These are phyloP conservation scores for Molossus molossus DNA, from an alignment of 2,797 vertebrate genomes.

Conservation along the genomic window DNA sequence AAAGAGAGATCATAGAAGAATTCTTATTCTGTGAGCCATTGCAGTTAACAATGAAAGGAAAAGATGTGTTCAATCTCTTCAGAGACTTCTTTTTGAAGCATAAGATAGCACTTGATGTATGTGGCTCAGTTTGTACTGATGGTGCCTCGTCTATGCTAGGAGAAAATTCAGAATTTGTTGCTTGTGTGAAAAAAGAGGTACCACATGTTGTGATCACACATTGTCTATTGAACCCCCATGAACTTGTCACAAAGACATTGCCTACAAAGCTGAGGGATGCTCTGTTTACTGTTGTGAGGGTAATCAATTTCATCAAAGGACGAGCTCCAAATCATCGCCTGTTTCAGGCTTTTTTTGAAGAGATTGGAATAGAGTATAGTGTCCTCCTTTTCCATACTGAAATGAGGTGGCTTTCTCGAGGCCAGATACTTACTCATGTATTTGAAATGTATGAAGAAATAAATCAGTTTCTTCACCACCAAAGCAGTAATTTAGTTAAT, in stretches of 20 bases:
- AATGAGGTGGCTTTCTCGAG: constrained; percentile 80
- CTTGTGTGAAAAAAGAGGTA: constrained; percentile 70
- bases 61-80: constrained; percentile 74
- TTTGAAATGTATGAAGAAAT: constrained; percentile 84
- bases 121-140: constrained; percentile 80
- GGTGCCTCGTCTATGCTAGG: constrained; percentile 74
- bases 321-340: constrained; percentile 79
- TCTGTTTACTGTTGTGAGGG: constrained; percentile 70
- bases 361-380: constrained; percentile 80
- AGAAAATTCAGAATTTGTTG: constrained; percentile 77
- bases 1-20: constrained; percentile 77
- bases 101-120: constrained; percentile 71
- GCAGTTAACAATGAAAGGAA: constrained; percentile 64
- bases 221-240: constrained; percentile 77
- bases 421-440: constrained; percentile 79
- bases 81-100: constrained; percentile 77
- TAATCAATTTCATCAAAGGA: constrained; percentile 81
- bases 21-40: constrained; percentile 76
- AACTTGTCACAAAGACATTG: constrained; percentile 75
- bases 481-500: constrained; percentile 79
- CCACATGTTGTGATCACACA: constrained; percentile 73
- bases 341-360: constrained; percentile 81
- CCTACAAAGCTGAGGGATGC: constrained; percentile 67
- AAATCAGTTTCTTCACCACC: constrained; percentile 81
- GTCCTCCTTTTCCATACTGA: constrained; percentile 82